phyloP scores from a whole-genome alignment of 2,113 vertebrate species.

The Scytalopus superciliaris region DNA sequence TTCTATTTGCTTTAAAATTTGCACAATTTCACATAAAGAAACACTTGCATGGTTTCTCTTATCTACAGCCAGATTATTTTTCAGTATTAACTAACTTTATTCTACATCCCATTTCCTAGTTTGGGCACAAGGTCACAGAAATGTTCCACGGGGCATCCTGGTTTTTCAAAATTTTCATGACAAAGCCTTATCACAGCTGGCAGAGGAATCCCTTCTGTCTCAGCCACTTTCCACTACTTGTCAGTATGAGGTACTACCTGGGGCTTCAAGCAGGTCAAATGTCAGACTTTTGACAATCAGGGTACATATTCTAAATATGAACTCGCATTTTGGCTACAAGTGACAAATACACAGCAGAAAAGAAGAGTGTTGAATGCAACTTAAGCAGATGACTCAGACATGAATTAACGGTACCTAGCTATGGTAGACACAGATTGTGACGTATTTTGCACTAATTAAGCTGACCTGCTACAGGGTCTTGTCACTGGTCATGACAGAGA shows the following conservation, averaged over 20 bases:
- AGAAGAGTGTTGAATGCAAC: not conserved
- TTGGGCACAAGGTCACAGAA: not conserved
- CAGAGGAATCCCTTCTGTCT: not conserved
- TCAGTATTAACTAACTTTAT: not conserved
- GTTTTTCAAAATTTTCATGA: not conserved
- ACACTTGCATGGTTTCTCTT: not conserved
- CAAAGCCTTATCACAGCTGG: not conserved
- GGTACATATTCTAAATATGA: not conserved
- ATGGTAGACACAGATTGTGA: not conserved
- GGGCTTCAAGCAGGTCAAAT: not conserved
- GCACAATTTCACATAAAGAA: not conserved
- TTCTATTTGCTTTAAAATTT: not conserved
- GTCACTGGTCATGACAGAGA: too few species aligned
- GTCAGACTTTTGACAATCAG: not conserved
- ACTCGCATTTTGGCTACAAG: not conserved
- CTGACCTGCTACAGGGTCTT: not conserved
- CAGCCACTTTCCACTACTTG: not conserved
- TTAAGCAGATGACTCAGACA: not conserved
- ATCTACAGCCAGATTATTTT: not conserved
- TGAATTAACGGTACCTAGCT: not conserved
- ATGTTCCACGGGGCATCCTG: not conserved
- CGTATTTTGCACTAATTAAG: not conserved
- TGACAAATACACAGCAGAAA: not conserved
- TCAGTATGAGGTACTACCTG: not conserved
- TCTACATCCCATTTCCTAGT: not conserved